Base-by-base conservation (phyloP, 2,113 vertebrate genomes). In the Misgurnus anguillicaudatus region DNA sequence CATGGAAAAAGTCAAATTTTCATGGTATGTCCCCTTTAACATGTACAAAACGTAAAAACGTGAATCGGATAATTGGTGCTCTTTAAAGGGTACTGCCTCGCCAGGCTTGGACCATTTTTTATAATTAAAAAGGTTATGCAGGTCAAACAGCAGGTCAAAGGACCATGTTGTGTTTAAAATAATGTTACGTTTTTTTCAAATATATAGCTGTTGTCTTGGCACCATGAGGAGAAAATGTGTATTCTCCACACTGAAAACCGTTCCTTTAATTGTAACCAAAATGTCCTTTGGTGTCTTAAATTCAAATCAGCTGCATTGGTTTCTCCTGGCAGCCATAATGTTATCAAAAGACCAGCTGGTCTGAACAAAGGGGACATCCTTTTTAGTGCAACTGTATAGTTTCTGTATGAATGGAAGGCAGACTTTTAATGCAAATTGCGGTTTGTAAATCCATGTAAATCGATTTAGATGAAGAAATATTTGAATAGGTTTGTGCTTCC, bases 401-500 rank as follows among this genome's bases (percentile, higher is more conserved):
- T 68, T 72, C 17, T 14, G 68, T 58, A 41, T 78, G 76, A 45
- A 42, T 73, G 11, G 21, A n/a, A 47, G 63, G 65, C 64, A 38
- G 53, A 19, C 60, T 68, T 61, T 41, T 67, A 75, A 80, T 83
- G 73, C 75, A 81, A 81, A 84, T 75, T 66, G 75, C 8, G 77
- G 63, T 42, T 75, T 65, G 79, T 36, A 65, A 77, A 42, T 70
- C 9, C 51, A 74, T 67, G 72, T 21, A 45, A 64, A 39, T 67
- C 47, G 48, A 69, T 81, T 78, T 78, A 81, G 70, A 77, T 78
- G 51, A 11, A 1, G 7, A 70, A 61, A 17, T 70, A 84, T 81
- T 84, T 84, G 75, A 76, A 78, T 81, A 53, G n/a, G n/a, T 67
- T 63, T 61, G 77, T 36, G 73, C 58, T 84, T 68, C 47, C 47